These are phyloP conservation scores for Gallinago solitaria DNA, from an alignment of 2,797 vertebrate genomes.

Conservation along the genomic window DNA sequence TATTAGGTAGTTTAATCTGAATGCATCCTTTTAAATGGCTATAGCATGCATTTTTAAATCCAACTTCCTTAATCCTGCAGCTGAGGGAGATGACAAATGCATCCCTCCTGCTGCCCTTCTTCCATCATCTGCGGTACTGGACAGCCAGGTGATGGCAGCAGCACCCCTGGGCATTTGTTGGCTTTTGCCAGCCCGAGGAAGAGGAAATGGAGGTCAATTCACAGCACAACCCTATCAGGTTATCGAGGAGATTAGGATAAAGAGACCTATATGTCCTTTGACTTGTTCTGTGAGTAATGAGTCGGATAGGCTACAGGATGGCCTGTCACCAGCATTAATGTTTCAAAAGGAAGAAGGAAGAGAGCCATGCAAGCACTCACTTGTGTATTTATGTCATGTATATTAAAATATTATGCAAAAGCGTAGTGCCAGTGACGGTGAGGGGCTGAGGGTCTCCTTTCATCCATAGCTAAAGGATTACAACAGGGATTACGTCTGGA, in stretches of 20 bases:
- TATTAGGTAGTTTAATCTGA: neutral
- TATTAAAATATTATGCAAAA: neutral
- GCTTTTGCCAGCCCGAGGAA: neutral
- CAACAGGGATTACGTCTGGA: slow-evolving; percentile 25
- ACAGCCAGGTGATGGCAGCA: rapidly evolving
- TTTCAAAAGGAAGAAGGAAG: neutral
- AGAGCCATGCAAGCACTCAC: neutral
- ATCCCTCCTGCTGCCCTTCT: neutral
- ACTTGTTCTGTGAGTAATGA: neutral
- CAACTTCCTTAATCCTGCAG: neutral
- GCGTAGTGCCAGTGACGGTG: neutral
- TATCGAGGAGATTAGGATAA: neutral
- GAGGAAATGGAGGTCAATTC: neutral
- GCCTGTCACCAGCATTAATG: neutral
- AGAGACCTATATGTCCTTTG: neutral
- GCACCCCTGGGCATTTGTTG: neutral
- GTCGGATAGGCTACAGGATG: neutral
- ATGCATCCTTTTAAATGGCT: neutral
- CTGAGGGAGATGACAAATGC: neutral
- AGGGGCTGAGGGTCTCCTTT: neutral
- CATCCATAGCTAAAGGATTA: slow-evolving; percentile 40
- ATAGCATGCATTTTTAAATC: neutral
- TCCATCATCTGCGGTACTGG: neutral
- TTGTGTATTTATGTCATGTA: neutral
- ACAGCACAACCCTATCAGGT: neutral